phyloP scores from a whole-genome alignment of 2,888 invertebrate genomes.

The Bhutanitis thaidina region DNA sequence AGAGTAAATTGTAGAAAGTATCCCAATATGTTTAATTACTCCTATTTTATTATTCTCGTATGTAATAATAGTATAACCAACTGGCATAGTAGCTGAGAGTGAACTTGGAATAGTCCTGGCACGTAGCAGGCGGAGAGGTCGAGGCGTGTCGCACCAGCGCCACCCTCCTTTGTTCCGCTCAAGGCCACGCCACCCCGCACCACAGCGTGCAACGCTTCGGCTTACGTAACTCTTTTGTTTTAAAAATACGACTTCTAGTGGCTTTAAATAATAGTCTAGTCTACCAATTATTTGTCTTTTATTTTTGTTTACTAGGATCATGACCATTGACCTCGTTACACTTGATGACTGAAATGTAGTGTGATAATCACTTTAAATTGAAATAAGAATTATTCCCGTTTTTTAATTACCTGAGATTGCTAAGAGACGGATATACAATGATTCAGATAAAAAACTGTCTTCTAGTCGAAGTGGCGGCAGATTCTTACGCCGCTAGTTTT shows the following conservation, averaged over 20 bases:
- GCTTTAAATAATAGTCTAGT: slow-evolving; percentile 8
- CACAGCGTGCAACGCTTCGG: background rate
- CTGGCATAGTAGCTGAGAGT: background rate
- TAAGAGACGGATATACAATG: no score
- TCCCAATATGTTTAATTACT: no score
- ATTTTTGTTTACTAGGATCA: slow-evolving; percentile 1
- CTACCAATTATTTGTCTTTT: slow-evolving; percentile 3
- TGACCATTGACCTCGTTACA: background rate
- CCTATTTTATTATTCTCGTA: no score
- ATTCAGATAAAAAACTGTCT: no score
- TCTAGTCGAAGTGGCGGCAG: no score
- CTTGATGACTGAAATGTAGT: no score
- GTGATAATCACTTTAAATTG: no score
- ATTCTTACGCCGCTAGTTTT: no score
- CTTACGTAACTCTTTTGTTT: slow-evolving; percentile 18
- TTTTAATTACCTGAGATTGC: no score
- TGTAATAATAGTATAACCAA: background rate
- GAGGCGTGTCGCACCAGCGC: background rate
- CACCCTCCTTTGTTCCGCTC: slow-evolving; percentile 7
- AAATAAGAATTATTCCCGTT: no score
- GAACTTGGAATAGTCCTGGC: slow-evolving; percentile 11
- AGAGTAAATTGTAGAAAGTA: no score
- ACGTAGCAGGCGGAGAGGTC: slow-evolving; percentile 2
- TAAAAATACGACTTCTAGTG: slow-evolving; percentile 6
- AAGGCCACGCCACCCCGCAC: slow-evolving; percentile 11